A percentile compares a stretch with the other conserved stretches of the same genome.
Conservation (phyloP, 1,140 invertebrate species). For the Zophobas morio region DNA sequence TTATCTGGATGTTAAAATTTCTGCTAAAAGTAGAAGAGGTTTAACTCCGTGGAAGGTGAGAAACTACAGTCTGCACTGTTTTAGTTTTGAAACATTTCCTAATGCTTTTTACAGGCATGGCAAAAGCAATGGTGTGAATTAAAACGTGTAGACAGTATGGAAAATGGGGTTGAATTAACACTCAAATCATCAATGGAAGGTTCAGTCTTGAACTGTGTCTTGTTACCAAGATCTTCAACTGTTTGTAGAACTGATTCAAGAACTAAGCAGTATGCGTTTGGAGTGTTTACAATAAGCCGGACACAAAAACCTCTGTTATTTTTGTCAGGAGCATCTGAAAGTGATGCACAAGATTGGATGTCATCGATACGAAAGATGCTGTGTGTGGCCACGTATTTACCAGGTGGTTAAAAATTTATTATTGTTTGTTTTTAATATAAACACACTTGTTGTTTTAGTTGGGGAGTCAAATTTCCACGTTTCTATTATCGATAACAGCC, state of each 20-base stretch:
- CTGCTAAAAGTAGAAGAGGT: conserved; percentile 60
- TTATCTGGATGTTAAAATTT: conserved; percentile 66
- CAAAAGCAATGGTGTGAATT: conserved; percentile 65
- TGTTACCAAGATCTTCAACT: conserved; percentile 67
- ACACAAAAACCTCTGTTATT: conserved; percentile 70
- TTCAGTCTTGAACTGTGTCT: conserved; percentile 56
- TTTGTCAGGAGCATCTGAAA: conserved; percentile 70
- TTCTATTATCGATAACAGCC: conserved; percentile 72
- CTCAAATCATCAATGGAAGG: conserved; percentile 62
- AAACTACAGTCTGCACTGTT: background rate
- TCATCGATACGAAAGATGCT: conserved; percentile 69
- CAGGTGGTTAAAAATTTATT: conserved; percentile 55
- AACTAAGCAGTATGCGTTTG: conserved; percentile 72
- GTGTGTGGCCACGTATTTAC: conserved; percentile 63
- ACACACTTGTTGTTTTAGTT: conserved; percentile 58
- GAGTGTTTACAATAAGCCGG: conserved; percentile 68
- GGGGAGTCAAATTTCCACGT: conserved; percentile 68
- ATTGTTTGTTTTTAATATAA: background rate
- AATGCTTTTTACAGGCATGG: conserved; percentile 58
- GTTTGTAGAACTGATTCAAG: conserved; percentile 71
- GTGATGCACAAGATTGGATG: conserved; percentile 73
- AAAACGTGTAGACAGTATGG: conserved; percentile 59
- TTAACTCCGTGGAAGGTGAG: conserved; percentile 65
- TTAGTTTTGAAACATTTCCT: conserved; percentile 14
- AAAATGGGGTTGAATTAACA: conserved; percentile 62